Base-by-base conservation (phyloP, 2,888 invertebrate species). In the Monoplex corrugatus region DNA sequence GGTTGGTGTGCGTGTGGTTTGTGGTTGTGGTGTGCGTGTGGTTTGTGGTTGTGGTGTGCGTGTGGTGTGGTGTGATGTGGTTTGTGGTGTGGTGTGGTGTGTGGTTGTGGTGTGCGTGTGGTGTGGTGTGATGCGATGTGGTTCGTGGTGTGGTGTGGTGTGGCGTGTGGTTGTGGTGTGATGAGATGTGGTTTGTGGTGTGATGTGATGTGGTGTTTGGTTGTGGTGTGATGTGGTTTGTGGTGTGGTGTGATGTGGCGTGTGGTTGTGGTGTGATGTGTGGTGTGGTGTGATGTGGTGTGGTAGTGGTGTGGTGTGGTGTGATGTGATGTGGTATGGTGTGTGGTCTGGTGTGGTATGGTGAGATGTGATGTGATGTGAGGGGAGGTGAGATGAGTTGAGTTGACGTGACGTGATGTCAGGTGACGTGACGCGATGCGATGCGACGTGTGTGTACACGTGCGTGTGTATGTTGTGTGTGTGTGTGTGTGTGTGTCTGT, bases 81-180 rank as follows among this genome's bases (percentile, higher is more conserved):
- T 8, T 68, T 19, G n/a, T n/a, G n/a, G n/a, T n/a, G n/a, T n/a
- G n/a, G n/a, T n/a, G n/a, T n/a, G n/a, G n/a, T 1, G 32, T 40
- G 19, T 80, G 43, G 0, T 23, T 38, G 75, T 75, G 57, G 16
- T 10, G 38, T 28, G 10, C 28, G 68, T 72, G 8, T 72, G 68
- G 1, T 72, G 16, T 72, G 28, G 68, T 72, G n/a, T n/a, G n/a
- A n/a, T n/a, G n/a, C n/a, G n/a, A n/a, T n/a, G n/a, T n/a, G n/a
- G n/a, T n/a, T n/a, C n/a, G n/a, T n/a, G n/a, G n/a, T 72, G 68
- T 8, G 5, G 10, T 68, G 68, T 8, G 23, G 10, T 8, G 68
- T 68, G 96, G 96, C 95, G 92, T 94, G 95, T 94, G 89, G 10
- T 13, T 19, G n/a, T n/a, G n/a, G n/a, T n/a, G n/a, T n/a, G n/a